Conservation (phyloP, 1,140 invertebrate species). For the Druon quercuslanigerum region DNA sequence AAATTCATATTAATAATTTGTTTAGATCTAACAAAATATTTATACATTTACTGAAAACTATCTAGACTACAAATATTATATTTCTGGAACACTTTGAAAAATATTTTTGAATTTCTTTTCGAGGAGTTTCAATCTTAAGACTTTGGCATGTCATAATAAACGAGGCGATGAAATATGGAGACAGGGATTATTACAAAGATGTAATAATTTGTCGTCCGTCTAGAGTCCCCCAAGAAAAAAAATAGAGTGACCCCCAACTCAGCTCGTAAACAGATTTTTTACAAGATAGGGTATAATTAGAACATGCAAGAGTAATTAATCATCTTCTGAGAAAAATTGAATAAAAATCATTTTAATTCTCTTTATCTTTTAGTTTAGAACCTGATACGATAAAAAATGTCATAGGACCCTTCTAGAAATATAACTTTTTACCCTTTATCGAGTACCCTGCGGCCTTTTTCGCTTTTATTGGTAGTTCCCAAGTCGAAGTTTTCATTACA, state of each 20-base stretch:
- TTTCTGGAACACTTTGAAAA: no score
- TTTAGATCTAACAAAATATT: no score
- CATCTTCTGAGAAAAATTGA: no score
- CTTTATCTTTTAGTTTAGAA: no score
- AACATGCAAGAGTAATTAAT: no score
- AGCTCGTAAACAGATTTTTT: no score
- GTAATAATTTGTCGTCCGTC: conserved; percentile 17
- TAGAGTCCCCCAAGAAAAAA: conserved; percentile 1
- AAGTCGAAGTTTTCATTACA: not conserved
- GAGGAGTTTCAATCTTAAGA: not conserved
- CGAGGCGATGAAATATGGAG: not conserved
- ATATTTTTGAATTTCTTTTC: no score
- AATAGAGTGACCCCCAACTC: not conserved
- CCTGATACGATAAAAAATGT: not conserved
- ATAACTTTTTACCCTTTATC: not conserved
- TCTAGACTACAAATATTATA: no score
- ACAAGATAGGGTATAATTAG: no score
- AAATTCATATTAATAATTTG: no score
- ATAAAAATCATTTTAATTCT: no score
- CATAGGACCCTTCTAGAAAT: not conserved
- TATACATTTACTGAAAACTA: no score
- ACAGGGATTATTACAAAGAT: not conserved
- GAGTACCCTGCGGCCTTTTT: not conserved
- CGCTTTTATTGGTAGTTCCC: not conserved
- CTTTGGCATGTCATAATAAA: conserved; percentile 18